Evolutionary conservation across 35 echinoderm and acorn worm species (phyloP), one percentile per base, ranked within the genome.

Genomic region (Strongylocentrotus purpuratus): DNA sequence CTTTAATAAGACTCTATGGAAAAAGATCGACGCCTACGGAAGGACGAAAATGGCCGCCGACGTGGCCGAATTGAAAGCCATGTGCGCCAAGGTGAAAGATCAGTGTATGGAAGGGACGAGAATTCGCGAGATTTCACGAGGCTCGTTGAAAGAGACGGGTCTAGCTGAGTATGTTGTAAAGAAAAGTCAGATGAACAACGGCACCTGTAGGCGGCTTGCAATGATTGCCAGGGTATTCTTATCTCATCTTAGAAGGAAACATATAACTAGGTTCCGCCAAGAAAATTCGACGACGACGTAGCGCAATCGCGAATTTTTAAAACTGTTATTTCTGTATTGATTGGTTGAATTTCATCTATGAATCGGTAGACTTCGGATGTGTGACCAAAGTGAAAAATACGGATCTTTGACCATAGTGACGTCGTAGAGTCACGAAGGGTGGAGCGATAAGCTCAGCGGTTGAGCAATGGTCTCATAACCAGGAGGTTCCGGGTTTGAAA

Each of bases 1-100:
- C 94, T 99, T 99, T 70, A 99, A 99, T 89, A 92, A 92, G 94
- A 99, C 98, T 20, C 95, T 99, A 17, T 96, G 96, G 94, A 46
- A 93, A n/a, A 97, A 95, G 86, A 97, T 99, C 17, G 91, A 98
- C 13, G 94, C 45, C 0, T 99, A 94, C 89, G 98, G 98, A n/a
- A 94, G 88, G 45, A 94, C 88, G 1, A 96, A 88, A 65, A 99
- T 99, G 98, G 96, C 85, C 1, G 46, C 28, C 46, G 97, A 99
- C 60, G 98, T 99, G 8, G 88, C 88, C 4, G 46, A 94, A 33
- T 94, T 99, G 25, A 41, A 92, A 86, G 50, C 94, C 33, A 92
- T 98, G 91, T 98, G 96, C 13, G 48, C 94, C 11, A 88, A 94
- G 90, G 94, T 97, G 8, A 95, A 96, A 61, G 70, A 97, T 31